Percentiles rank a stretch among this genome's conserved stretches.
Conservation (phyloP, 2,797 vertebrate genomes). For the Myotis pilosus region DNA sequence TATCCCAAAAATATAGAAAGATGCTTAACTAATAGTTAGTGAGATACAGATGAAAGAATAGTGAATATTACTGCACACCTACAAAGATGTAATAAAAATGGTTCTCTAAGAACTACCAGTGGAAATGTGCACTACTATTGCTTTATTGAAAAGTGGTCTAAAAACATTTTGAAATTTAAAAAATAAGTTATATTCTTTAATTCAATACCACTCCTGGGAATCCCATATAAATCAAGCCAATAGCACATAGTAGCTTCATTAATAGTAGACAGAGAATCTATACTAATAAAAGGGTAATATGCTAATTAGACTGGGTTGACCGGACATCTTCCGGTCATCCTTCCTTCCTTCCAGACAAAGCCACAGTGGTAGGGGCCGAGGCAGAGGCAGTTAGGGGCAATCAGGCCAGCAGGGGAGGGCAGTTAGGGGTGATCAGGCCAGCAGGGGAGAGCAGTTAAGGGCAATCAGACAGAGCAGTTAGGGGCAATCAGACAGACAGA, state of each 20-base stretch:
- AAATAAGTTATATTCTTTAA: not conserved
- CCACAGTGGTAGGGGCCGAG: too few relatives aligned
- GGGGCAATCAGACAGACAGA: too few relatives aligned
- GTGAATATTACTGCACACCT: not conserved
- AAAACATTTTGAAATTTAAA: not conserved
- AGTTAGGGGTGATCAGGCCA: too few relatives aligned
- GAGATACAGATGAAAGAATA: not conserved
- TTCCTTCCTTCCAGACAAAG: too few relatives aligned
- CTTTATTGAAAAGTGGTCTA: not conserved
- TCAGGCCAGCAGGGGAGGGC: too few relatives aligned
- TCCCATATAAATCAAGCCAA: not conserved
- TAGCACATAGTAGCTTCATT: not conserved
- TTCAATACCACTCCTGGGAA: not conserved
- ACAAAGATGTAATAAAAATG: not conserved
- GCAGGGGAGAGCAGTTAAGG: too few relatives aligned
- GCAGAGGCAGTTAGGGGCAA: too few relatives aligned
- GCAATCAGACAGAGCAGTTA: too few relatives aligned
- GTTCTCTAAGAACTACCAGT: not conserved
- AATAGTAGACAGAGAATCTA: not conserved
- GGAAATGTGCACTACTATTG: not conserved
- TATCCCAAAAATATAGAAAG: not conserved
- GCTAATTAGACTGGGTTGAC: too few relatives aligned
- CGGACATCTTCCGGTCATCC: too few relatives aligned
- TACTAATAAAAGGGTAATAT: too few relatives aligned
- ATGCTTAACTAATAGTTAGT: not conserved